phyloP scores from a whole-genome alignment of 1,140 invertebrate species.

The Centruroides vittatus region DNA sequence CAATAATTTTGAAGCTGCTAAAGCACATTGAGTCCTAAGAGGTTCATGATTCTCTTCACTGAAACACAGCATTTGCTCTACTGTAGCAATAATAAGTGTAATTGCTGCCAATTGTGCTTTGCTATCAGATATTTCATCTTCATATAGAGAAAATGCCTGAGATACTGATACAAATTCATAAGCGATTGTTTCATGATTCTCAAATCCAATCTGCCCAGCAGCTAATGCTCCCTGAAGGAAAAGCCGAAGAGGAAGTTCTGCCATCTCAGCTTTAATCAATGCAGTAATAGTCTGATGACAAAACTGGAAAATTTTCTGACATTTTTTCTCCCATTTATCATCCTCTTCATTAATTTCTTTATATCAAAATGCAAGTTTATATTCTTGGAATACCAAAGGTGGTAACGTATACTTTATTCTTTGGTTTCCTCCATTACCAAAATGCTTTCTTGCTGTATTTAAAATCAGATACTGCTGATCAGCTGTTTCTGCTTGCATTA shows the following conservation, averaged over 20 bases:
- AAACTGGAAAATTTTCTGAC: conserved; percentile 95
- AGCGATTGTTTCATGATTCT: conserved; percentile 88
- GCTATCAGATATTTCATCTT: conserved; percentile 96
- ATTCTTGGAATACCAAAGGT: conserved; percentile 92
- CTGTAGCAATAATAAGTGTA: conserved; percentile 84
- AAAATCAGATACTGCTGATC: conserved; percentile 90
- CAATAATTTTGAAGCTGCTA: conserved; percentile 85
- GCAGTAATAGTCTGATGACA: conserved; percentile 82
- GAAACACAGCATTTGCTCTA: conserved; percentile 88
- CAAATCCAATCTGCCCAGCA: conserved; percentile 80
- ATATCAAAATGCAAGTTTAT: conserved; percentile 68
- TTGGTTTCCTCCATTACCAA: conserved; percentile 70
- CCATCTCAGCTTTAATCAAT: conserved; percentile 73
- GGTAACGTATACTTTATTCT: conserved; percentile 84
- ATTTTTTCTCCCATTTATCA: conserved; percentile 97
- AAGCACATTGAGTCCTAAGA: conserved; percentile 78
- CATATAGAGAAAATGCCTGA: conserved; percentile 88
- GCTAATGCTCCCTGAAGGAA: conserved; percentile 91
- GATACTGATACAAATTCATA: conserved; percentile 90
- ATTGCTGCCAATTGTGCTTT: conserved; percentile 93
- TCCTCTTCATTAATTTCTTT: conserved; percentile 64
- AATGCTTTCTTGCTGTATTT: conserved; percentile 72
- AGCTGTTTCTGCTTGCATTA: conserved; percentile 63
- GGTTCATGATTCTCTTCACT: conserved; percentile 95
- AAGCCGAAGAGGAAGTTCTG: conserved; percentile 80